Evolutionary conservation across 2,113 vertebrate species (phyloP), one percentile per base, ranked within the genome.

Genomic region (Sminthopsis crassicaudata): DNA sequence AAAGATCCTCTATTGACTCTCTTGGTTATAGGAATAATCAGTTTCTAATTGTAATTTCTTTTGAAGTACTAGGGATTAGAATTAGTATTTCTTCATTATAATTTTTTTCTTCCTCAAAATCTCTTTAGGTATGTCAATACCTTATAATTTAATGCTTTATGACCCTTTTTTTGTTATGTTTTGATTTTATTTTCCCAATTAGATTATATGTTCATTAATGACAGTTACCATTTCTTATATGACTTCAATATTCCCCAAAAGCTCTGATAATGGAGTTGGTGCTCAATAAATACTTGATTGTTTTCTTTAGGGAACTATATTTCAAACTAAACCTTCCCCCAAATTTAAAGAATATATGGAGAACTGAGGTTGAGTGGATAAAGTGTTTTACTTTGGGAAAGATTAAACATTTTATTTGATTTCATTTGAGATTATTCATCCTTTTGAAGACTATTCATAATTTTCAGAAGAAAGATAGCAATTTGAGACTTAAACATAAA

Each of bases 31-130:
- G 93, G 90, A 90, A 46, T 16, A 67, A 90, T 53, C 53, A 42
- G 93, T 92, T 92, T 96, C 92, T 96, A 95, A 97, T 97, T 96
- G 95, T 8, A 52, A 36, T n/a, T 42, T 84, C 92, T 93, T 97
- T 94, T 94, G 94, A 96, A 96, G 92, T 93, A 53, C 22, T 46
- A 52, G 53, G n/a, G 67, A 42, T 84, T 84, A 42, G n/a, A n/a
- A 42, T 84, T 84, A 84, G n/a, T 42, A 94, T 93, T 94, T 91
- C 94, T 94, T 96, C 90, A 94, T 93, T 92, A 88, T 94, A 46
- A 96, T 90, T 27, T 55, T 93, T 94, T 16, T 84, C 67, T 96
- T 51, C 46, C 53, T 48, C 36, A 90, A 76, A 11, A 2, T 91
- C 53, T 91, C 53, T 42, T 84, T 84, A 84, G 67, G 14, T 84